phyloP scores from a whole-genome alignment of 2,797 vertebrate genomes.

The Halcyon smyrnensis region DNA sequence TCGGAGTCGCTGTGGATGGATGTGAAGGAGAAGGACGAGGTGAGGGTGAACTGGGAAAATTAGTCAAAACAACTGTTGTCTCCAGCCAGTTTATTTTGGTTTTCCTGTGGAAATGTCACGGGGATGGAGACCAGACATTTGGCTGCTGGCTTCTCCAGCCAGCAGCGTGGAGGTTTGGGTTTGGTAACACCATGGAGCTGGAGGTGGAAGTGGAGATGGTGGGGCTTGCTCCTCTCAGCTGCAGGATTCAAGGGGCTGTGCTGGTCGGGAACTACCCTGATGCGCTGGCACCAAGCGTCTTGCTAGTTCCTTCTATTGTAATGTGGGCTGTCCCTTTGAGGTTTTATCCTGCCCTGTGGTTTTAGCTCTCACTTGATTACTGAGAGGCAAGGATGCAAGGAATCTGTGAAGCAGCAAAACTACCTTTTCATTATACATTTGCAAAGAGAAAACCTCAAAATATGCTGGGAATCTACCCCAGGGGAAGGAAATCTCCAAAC shows the following conservation, averaged over 20 bases:
- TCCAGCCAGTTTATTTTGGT: constrained; percentile 7
- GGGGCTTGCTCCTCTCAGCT: background rate
- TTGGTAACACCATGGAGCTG: background rate
- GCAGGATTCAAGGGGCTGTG: background rate
- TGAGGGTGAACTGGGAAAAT: constrained; percentile 14
- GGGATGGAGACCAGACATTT: background rate
- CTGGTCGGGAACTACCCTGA: background rate
- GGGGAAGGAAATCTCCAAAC: constrained; percentile 7
- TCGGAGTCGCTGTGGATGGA: constrained; percentile 21
- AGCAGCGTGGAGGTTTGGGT: background rate
- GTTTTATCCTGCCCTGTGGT: background rate
- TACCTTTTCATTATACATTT: constrained; percentile 36
- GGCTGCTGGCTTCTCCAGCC: background rate
- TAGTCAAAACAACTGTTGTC: background rate
- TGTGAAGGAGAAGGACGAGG: background rate
- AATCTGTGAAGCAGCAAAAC: constrained; percentile 16
- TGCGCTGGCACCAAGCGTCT: background rate
- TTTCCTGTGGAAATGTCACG: background rate
- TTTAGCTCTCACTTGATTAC: constrained; percentile 21
- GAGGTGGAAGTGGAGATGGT: background rate
- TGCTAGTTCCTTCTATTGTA: rapidly evolving
- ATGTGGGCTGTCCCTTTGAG: background rate
- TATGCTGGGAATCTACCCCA: constrained; percentile 39
- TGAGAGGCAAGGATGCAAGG: background rate
- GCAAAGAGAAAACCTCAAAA: constrained; percentile 41